phyloP scores from a whole-genome alignment of 2,113 vertebrate genomes.

The Halcyon malimbica region DNA sequence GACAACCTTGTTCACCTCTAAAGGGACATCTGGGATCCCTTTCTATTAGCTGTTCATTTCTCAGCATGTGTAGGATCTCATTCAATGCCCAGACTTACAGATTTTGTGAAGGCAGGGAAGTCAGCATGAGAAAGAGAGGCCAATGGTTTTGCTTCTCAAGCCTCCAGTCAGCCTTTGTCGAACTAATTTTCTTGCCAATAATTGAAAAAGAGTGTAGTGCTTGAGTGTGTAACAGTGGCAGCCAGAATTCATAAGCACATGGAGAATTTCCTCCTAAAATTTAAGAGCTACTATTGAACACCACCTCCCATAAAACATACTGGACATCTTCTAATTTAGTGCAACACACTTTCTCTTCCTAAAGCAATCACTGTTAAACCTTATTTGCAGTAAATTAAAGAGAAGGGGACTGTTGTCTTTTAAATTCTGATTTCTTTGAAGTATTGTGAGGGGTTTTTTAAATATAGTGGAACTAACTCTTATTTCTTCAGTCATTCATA shows the following conservation, averaged over 20 bases:
- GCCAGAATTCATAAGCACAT: neutral
- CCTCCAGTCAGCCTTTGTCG: neutral
- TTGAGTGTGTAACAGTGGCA: neutral
- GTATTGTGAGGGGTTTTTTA: neutral
- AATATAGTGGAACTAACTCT: neutral
- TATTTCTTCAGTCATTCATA: neutral
- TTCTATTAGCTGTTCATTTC: neutral
- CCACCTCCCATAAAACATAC: neutral
- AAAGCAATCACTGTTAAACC: neutral
- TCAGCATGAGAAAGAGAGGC: neutral
- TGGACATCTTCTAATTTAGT: neutral
- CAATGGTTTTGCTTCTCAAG: neutral
- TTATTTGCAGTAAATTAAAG: neutral
- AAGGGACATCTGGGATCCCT: neutral
- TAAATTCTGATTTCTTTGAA: neutral
- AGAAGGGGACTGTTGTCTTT: neutral
- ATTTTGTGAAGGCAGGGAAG: neutral
- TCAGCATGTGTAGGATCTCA: neutral
- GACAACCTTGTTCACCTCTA: neutral
- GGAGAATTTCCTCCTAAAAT: neutral
- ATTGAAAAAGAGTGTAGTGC: neutral
- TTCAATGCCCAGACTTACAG: neutral
- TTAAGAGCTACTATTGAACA: neutral
- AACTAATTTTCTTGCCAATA: neutral
- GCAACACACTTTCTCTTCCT: neutral